A percentile compares a stretch with the other conserved stretches of the same genome.
Evolutionary conservation across 2,113 vertebrate genomes (phyloP).

Genomic region (Tichodroma muraria): DNA sequence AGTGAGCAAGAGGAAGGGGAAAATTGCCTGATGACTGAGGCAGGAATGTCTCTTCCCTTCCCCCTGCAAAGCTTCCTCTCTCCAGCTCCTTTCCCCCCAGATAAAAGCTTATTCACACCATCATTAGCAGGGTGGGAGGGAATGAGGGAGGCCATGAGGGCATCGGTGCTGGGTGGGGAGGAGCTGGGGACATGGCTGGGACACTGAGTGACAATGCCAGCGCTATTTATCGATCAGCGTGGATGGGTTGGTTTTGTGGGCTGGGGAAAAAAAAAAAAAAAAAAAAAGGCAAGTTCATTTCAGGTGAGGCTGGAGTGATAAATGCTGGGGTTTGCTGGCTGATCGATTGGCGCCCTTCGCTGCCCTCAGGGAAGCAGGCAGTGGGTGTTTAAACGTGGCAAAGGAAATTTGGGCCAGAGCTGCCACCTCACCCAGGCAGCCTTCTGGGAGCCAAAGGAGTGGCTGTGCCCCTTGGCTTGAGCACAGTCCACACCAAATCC

Average conservation of each 20-base stretch:
- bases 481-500: too few relatives aligned
- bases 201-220: neutral
- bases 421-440: neutral
- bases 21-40: neutral
- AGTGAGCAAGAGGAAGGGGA: slow-evolving; percentile 33
- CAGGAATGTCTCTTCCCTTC: slow-evolving; percentile 22
- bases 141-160: neutral
- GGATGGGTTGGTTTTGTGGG: neutral
- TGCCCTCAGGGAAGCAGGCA: neutral
- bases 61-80: neutral
- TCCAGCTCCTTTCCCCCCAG: neutral
- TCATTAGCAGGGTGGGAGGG: neutral
- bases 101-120: neutral
- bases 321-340: neutral
- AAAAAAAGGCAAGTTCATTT: neutral
- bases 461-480: neutral
- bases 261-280: neutral
- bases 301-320: neutral
- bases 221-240: neutral
- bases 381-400: neutral
- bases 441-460: neutral
- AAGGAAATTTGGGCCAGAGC: neutral
- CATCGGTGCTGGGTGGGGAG: neutral
- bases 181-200: neutral
- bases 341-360: rapidly evolving